A percentile compares a stretch with the other conserved stretches of the same genome.
phyloP scores from a whole-genome alignment of 1,140 invertebrate genomes.

The Trachelipus rathkii region DNA sequence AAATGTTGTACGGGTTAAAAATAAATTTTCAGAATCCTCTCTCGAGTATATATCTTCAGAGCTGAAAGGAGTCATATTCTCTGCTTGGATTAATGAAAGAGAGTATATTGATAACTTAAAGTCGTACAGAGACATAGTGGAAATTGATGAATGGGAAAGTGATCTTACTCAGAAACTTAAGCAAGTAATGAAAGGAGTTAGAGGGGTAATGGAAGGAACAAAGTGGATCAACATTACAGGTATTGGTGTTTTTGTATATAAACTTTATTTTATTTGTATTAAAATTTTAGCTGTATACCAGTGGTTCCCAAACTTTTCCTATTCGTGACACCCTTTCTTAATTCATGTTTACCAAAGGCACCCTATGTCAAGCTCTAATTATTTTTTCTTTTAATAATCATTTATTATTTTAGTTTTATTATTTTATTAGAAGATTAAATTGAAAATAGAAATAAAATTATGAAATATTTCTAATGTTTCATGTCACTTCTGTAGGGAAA shows the following conservation, averaged over 20 bases:
- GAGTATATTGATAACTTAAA: conserved; percentile 28
- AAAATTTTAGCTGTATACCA: too few species aligned
- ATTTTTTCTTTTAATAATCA: too few species aligned
- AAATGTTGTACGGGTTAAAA: conserved; percentile 21
- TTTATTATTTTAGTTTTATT: too few species aligned
- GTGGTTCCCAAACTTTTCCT: too few species aligned
- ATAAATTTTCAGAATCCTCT: conserved; percentile 32
- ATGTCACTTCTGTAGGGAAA: too few species aligned
- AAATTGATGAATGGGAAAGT: conserved; percentile 38
- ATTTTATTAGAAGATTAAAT: too few species aligned
- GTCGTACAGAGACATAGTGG: conserved; percentile 30
- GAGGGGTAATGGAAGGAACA: conserved; percentile 33
- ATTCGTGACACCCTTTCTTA: too few species aligned
- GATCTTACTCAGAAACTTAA: conserved; percentile 33
- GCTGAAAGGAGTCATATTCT: conserved; percentile 28
- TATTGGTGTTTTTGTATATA: background rate
- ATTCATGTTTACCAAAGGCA: too few species aligned
- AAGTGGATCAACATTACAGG: conserved; percentile 38
- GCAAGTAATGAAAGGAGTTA: conserved; percentile 30
- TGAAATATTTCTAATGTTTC: too few species aligned
- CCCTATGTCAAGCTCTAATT: too few species aligned
- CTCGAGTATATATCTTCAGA: conserved; percentile 29
- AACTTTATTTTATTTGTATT: background rate
- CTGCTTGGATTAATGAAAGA: conserved; percentile 35
- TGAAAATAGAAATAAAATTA: too few species aligned